A percentile compares a stretch with the other conserved stretches of the same genome.
Evolutionary conservation across 1,140 invertebrate genomes (phyloP).

Genomic region (Atta colombica): DNA sequence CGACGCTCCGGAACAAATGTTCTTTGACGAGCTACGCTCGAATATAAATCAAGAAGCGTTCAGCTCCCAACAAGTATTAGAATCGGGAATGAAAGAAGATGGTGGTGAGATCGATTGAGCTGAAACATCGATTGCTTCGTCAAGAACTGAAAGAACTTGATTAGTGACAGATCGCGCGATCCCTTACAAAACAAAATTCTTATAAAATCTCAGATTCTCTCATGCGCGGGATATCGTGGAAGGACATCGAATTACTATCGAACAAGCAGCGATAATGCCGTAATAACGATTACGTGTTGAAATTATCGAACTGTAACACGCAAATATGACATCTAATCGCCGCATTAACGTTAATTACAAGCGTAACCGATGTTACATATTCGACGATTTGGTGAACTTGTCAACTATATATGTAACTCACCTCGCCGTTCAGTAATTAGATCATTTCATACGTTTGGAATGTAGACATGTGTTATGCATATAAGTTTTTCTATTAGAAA

Average conservation of each 20-base stretch:
- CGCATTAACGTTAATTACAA: conserved; percentile 61
- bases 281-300: conserved; percentile 46
- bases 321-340: conserved; percentile 49
- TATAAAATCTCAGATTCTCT: conserved; percentile 63
- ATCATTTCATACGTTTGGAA: conserved; percentile 1
- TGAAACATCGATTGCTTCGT: conserved; percentile 63
- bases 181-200: conserved; percentile 67
- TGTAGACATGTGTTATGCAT: not conserved
- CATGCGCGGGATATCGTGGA: conserved; percentile 17
- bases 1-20: conserved; percentile 52
- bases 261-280: conserved; percentile 41
- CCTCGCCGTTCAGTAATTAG: conserved; percentile 17
- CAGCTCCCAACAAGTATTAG: not conserved
- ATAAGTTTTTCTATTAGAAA: not conserved
- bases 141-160: conserved; percentile 68
- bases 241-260: conserved; percentile 25
- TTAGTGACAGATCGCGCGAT: conserved; percentile 66
- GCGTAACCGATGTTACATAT: conserved; percentile 46
- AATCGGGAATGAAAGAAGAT: not conserved
- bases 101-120: not conserved
- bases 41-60: conserved; percentile 62
- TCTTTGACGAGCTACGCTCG: conserved; percentile 50
- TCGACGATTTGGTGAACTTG: conserved; percentile 48
- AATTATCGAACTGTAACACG: conserved; percentile 41
- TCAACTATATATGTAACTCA: conserved; percentile 35